Base-by-base conservation (phyloP, 2,113 vertebrate species). In the Strix uralensis region DNA sequence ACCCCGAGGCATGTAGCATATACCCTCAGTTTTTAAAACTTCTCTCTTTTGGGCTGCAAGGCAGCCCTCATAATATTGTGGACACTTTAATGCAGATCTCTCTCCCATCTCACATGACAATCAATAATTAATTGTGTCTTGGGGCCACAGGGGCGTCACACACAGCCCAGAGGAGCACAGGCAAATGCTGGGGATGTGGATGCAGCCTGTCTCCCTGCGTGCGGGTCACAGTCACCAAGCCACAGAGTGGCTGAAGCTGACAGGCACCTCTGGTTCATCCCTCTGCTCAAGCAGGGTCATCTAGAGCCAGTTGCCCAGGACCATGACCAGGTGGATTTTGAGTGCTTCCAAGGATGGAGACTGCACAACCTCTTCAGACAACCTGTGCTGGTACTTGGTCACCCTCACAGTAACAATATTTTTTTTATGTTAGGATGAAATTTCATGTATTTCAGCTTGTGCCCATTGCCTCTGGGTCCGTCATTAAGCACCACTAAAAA, bases 91-190 rank as follows among this genome's bases (percentile, higher is more conserved):
- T 22, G 49, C 8, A 49, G 57, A 66, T 19, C 6, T 52, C 13
- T 83, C 19, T 9, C 26, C 10, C 0, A 0, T 54, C 27, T 15
- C 17, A 25, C 38, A 8, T 29, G 58, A 52, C 83, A 67, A 19
- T 3, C 10, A 54, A 1, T 51, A 65, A 29, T 47, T n/a, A 46
- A 46, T 46, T 46, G 6, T 62, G 17, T 59, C 13, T 49, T 63
- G n/a, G 30, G 32, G 10, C 3, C 27, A 15, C 8, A 19, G 34
- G 7, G 10, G 5, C 3, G 7, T 36, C 30, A 27, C 30, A 19
- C 6, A 29, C 1, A 30, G 23, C 52, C 8, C 36, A 40, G n/a
- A 67, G n/a, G 6, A 91, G 20, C 15, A 16, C 21, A 67, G 27
- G 38, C 2, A 80, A 47, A 49, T 38, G 9, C 20, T 62, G 44